These are phyloP conservation scores for Machimus atricapillus DNA, from an alignment of 2,888 invertebrate genomes.

Conservation along the genomic window DNA sequence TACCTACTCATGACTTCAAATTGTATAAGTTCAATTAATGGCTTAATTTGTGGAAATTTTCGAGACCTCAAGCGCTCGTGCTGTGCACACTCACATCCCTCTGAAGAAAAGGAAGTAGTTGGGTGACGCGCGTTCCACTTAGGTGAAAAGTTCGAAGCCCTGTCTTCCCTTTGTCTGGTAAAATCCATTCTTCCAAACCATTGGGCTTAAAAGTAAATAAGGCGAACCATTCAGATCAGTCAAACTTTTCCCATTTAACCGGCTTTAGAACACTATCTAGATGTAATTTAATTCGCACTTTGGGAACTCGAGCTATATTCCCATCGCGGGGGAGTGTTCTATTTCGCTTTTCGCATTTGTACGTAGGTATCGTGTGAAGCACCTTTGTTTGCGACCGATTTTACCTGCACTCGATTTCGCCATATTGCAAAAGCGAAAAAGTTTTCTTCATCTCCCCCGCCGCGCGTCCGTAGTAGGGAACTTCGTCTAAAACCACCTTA, in stretches of 20 bases:
- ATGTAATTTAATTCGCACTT: slow-evolving; percentile 25
- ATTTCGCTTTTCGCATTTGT: neutral
- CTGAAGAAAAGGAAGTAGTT: neutral
- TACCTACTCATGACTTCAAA: neutral
- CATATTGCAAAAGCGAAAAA: slow-evolving; percentile 12
- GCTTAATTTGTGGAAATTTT: neutral
- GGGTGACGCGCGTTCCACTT: neutral
- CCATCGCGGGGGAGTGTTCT: neutral
- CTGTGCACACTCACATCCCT: neutral
- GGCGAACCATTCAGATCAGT: slow-evolving; percentile 32
- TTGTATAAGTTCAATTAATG: neutral
- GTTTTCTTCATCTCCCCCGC: neutral
- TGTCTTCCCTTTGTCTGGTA: neutral
- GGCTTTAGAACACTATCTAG: slow-evolving; percentile 35
- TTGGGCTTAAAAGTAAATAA: slow-evolving; percentile 35
- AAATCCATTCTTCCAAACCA: slow-evolving; percentile 36
- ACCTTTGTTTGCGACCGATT: neutral
- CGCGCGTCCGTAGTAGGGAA: neutral
- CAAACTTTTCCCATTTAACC: slow-evolving; percentile 35
- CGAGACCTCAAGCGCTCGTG: neutral
- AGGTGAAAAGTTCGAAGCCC: neutral
- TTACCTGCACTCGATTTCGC: slow-evolving; percentile 12
- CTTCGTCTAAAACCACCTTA: slow-evolving; percentile 19
- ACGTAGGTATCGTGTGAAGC: neutral
- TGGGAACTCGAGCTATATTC: neutral